A percentile compares a stretch with the other conserved stretches of the same genome.
Conservation (phyloP, 37 sponge, comb jelly and placozoan species). For the Bolinopsis microptera region DNA sequence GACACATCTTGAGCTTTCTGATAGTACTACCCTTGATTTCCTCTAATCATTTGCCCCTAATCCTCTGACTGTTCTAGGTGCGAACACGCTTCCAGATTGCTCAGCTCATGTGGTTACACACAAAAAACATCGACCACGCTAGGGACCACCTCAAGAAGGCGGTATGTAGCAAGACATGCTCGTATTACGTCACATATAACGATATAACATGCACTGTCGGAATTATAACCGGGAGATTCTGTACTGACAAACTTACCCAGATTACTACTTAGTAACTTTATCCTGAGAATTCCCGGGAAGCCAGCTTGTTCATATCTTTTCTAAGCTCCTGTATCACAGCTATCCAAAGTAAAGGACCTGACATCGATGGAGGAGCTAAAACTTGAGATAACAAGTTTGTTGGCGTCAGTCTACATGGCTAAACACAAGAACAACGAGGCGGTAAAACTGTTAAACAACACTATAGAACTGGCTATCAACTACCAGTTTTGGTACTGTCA, state of each 20-base stretch:
- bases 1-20: too few species aligned
- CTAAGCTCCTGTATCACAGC: too few species aligned
- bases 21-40: too few species aligned
- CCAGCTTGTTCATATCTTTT: too few species aligned
- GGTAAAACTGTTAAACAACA: slow-evolving; percentile 12
- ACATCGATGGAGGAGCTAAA: slow-evolving; percentile 41
- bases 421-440: not conserved
- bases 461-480: slow-evolving; percentile 55
- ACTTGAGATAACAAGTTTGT: slow-evolving; percentile 34
- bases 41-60: too few species aligned
- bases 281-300: too few species aligned
- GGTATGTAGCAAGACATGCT: not conserved
- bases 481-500: slow-evolving; percentile 62
- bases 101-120: slow-evolving; percentile 39
- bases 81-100: slow-evolving; percentile 47
- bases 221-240: too few species aligned
- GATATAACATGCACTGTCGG: too few species aligned
- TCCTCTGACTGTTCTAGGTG: too few species aligned
- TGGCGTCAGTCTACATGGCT: slow-evolving; percentile 46
- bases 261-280: too few species aligned
- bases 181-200: not conserved
- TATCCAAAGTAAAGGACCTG: slow-evolving; percentile 7
- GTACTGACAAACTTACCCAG: too few species aligned
- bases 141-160: slow-evolving; percentile 21
- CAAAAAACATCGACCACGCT: slow-evolving; percentile 31